A percentile compares a stretch with the other conserved stretches of the same genome.
These are phyloP conservation scores for Erythrolamprus reginae DNA, from an alignment of 2,113 vertebrate genomes.

Conservation along the genomic window DNA sequence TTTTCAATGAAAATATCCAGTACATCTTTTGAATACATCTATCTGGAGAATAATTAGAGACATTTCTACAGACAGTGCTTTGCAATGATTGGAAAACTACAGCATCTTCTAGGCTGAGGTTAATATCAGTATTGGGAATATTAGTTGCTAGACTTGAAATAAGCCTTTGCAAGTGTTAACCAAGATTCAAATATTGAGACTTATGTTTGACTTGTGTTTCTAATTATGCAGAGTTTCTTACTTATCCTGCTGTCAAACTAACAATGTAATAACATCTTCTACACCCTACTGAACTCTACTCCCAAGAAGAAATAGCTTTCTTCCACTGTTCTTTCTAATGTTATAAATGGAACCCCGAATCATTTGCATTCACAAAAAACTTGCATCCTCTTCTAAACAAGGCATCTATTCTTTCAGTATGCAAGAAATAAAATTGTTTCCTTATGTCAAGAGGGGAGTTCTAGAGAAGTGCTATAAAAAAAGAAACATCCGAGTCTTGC, in stretches of 20 bases:
- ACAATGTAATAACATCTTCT: constrained; percentile 18
- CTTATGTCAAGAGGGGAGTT: constrained; percentile 9
- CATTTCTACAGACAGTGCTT: not conserved
- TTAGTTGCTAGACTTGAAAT: fast-evolving
- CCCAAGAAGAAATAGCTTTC: not conserved
- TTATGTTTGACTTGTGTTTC: constrained; percentile 29
- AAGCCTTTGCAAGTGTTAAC: not conserved
- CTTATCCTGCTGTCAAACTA: not conserved
- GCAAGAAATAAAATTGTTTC: constrained; percentile 14
- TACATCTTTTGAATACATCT: not conserved
- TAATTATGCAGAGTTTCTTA: constrained; percentile 19
- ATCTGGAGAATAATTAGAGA: not conserved
- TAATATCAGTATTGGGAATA: not conserved
- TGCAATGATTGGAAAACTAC: not conserved
- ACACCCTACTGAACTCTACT: not conserved
- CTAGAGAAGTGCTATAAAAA: constrained; percentile 40
- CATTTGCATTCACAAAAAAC: constrained; percentile 3
- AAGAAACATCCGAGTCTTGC: constrained; percentile 26
- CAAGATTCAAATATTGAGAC: not conserved
- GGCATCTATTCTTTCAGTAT: constrained; percentile 43
- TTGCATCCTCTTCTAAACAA: constrained; percentile 45
- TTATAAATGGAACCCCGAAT: not conserved
- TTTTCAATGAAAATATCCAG: not conserved
- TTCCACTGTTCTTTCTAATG: not conserved
- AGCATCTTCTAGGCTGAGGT: not conserved